Evolutionary conservation across 1,140 invertebrate species (phyloP).

Genomic region (Onthophagus taurus): DNA sequence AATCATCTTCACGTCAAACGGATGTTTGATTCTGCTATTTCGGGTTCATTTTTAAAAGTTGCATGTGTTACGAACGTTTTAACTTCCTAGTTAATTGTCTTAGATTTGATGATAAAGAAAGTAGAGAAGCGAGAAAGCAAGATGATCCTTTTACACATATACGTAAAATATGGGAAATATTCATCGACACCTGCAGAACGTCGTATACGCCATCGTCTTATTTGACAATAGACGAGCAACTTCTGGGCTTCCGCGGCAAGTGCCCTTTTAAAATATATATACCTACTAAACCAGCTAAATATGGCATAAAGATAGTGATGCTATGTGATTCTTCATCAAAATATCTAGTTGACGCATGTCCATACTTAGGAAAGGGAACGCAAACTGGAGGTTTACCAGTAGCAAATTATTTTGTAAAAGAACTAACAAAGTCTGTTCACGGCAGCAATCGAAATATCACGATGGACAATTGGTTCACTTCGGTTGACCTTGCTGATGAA

Average conservation of each 20-base stretch:
- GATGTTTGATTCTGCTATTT: constrained; percentile 23
- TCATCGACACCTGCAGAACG: constrained; percentile 24
- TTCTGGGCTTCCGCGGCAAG: constrained; percentile 20
- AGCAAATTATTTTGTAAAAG: constrained; percentile 23
- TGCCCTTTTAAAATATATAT: constrained; percentile 30
- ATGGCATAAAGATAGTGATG: constrained; percentile 32
- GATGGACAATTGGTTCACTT: constrained; percentile 38
- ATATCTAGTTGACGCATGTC: constrained; percentile 32
- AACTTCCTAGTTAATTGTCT: constrained; percentile 31
- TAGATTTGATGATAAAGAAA: constrained; percentile 31
- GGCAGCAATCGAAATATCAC: constrained; percentile 35
- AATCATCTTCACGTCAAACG: constrained; percentile 24
- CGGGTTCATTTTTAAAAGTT: constrained; percentile 22
- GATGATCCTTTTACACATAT: constrained; percentile 33
- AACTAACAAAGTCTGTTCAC: constrained; percentile 23
- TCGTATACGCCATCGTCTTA: constrained; percentile 21
- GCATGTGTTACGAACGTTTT: constrained; percentile 33
- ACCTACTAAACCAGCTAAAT: constrained; percentile 33
- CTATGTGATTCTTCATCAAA: constrained; percentile 28
- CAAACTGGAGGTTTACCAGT: constrained; percentile 21
- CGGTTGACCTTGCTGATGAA: constrained; percentile 24
- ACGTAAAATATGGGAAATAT: constrained; percentile 33
- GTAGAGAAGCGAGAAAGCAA: constrained; percentile 20
- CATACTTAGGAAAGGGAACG: constrained; percentile 31
- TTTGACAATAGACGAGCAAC: constrained; percentile 23